Evolutionary conservation across 2,888 invertebrate genomes (phyloP), one percentile per base, ranked within the genome.

Genomic region (Oithona nana): DNA sequence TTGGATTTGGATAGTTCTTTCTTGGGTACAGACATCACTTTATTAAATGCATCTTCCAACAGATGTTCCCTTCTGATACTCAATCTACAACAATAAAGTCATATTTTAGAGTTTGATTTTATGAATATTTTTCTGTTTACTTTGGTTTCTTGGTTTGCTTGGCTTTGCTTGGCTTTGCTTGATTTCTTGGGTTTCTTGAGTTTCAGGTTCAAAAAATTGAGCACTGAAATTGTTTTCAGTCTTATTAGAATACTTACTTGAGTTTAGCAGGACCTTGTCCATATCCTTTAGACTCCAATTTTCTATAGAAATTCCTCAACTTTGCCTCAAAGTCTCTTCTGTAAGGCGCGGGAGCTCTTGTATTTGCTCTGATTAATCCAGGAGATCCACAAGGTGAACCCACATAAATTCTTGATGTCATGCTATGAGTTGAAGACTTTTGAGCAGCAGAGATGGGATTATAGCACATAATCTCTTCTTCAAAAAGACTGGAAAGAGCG

Each of bases 391-490:
- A 82, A 1, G 84, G 84, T 11, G 39, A 39, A n/a, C n/a, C n/a
- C n/a, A n/a, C n/a, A n/a, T n/a, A n/a, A n/a, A n/a, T n/a, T n/a
- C n/a, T n/a, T n/a, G n/a, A n/a, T n/a, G n/a, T n/a, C 39, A 16
- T 11, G 3, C 84, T 84, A 20, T 73, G 73, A 66, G 85, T 83
- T 55, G 81, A 80, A 64, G 81, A 82, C 67, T 79, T 57, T 59
- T 61, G 51, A 52, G 64, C 64, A 61, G 66, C 66, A 58, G 65
- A 63, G 54, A 65, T 65, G 63, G 89, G 93, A 71, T 93, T 87
- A 76, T 92, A 93, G 69, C 90, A 90, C 93, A 94, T 92, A 71
- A 94, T 93, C 80, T 94, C 93, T 79, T 94, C 88, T 76, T 95
- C 94, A 79, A 94, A 93, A 70, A 93, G 82, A 80, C 94, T 94